Evolutionary conservation across 2,888 invertebrate species (phyloP).

Genomic region (Panzeria rudis): DNA sequence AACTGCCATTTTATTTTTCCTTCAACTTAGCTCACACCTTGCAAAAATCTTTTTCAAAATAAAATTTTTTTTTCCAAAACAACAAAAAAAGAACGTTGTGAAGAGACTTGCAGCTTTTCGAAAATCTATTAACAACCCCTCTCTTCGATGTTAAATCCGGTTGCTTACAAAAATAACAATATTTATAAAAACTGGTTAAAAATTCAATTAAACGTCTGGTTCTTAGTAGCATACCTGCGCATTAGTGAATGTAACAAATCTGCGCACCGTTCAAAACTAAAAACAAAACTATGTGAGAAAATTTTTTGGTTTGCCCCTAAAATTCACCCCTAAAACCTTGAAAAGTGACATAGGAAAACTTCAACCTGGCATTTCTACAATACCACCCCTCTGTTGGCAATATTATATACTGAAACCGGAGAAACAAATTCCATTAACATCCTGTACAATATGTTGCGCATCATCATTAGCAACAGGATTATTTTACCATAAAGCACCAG

Average conservation of each 20-base stretch:
- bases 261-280: conserved; percentile 64
- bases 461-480: conserved; percentile 73
- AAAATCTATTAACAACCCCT: conserved; percentile 58
- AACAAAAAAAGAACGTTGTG: not conserved
- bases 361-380: conserved; percentile 64
- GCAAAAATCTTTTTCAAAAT: conserved; percentile 49
- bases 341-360: conserved; percentile 37
- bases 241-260: conserved; percentile 64
- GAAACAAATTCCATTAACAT: conserved; percentile 48
- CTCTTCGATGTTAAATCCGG: conserved; percentile 21
- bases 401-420: not conserved
- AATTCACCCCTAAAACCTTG: conserved; percentile 66
- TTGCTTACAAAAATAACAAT: conserved; percentile 13
- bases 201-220: conserved; percentile 69
- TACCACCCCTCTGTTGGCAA: conserved; percentile 57
- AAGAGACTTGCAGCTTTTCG: conserved; percentile 47
- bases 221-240: conserved; percentile 72
- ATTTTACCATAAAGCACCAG: conserved; percentile 69
- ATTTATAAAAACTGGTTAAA: conserved; percentile 54
- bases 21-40: conserved; percentile 56
- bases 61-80: conserved; percentile 11
- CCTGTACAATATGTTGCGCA: conserved; percentile 73
- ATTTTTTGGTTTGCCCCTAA: conserved; percentile 17
- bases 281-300: conserved; percentile 65
- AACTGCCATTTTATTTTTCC: conserved; percentile 51